Percentiles rank a stretch among this genome's conserved stretches.
These are phyloP conservation scores for Opisthocomus hoazin DNA, from an alignment of 2,113 vertebrate genomes.

Conservation along the genomic window DNA sequence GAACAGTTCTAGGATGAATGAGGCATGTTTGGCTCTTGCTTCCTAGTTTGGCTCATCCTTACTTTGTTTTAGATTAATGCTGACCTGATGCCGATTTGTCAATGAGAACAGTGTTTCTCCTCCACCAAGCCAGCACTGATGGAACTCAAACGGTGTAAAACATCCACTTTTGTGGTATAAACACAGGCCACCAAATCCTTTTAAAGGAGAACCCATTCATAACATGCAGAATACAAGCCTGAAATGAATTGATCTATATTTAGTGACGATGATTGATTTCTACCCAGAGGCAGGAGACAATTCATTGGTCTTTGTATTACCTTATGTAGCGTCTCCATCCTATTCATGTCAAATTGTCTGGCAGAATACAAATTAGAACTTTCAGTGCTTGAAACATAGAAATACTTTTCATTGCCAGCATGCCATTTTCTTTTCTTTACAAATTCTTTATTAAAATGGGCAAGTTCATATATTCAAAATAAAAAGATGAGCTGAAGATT, in stretches of 20 bases:
- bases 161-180: neutral
- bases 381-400: neutral
- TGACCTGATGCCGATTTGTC: neutral
- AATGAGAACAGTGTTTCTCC: neutral
- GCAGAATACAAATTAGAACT: neutral
- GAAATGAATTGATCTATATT: neutral
- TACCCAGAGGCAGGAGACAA: neutral
- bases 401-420: neutral
- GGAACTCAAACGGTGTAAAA: neutral
- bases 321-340: neutral
- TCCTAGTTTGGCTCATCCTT: neutral
- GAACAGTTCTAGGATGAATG: neutral
- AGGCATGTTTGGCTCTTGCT: neutral
- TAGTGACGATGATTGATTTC: neutral
- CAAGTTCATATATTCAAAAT: neutral
- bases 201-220: neutral
- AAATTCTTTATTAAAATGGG: neutral
- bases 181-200: neutral
- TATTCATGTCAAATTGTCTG: neutral
- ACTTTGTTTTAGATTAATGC: neutral
- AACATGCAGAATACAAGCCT: neutral
- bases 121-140: neutral
- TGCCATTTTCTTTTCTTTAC: neutral
- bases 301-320: neutral
- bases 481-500: neutral